phyloP scores from a whole-genome alignment of 2,797 vertebrate genomes.

The Chelonia mydas region DNA sequence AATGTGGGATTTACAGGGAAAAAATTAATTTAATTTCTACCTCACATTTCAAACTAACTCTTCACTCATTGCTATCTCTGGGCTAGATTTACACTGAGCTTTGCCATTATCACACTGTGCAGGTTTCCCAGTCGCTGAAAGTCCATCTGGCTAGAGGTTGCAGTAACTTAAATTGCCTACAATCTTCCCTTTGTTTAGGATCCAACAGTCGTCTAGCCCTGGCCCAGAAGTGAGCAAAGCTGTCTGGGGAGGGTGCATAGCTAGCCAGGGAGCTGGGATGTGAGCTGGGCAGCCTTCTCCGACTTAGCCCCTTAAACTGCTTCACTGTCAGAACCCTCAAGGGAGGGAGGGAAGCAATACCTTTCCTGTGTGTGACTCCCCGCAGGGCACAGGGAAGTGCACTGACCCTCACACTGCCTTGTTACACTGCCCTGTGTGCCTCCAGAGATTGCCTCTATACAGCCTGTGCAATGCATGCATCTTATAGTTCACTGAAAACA shows the following conservation, averaged over 20 bases:
- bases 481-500: not conserved
- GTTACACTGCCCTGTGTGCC: not conserved
- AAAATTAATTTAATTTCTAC: not conserved
- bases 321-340: not conserved
- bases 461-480: not conserved
- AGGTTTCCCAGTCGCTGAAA: not conserved
- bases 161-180: not conserved
- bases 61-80: not conserved
- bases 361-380: not conserved
- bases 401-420: conserved; percentile 15
- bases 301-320: not conserved
- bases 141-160: not conserved
- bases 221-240: not conserved
- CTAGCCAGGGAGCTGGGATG: not conserved
- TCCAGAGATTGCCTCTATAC: not conserved
- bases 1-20: not conserved
- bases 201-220: not conserved
- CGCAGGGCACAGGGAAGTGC: not conserved
- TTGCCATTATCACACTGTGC: not conserved
- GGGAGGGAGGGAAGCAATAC: not conserved
- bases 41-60: not conserved
- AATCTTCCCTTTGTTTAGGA: not conserved
- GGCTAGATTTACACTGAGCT: not conserved
- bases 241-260: not conserved
- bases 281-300: not conserved